Percentiles rank a stretch among this genome's conserved stretches.
Evolutionary conservation across 92 coral and sea anemone genomes (phyloP).

Genomic region (Virgularia gustaviana): DNA sequence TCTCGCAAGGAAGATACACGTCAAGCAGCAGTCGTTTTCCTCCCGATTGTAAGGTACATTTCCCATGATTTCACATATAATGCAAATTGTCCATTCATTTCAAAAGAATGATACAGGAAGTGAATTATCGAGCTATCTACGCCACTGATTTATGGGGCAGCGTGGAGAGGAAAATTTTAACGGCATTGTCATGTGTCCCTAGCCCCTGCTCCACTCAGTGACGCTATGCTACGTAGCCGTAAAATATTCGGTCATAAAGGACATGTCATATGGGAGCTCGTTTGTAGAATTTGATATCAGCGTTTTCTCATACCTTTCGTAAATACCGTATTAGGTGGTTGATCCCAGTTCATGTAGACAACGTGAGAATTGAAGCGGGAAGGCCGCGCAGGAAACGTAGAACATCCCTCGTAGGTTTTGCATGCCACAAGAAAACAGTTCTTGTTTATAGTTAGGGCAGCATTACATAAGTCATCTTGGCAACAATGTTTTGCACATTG

Average conservation of each 20-base stretch:
- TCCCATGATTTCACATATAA: no score
- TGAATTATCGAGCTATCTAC: background rate
- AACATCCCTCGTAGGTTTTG: conserved; percentile 74
- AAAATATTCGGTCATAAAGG: no score
- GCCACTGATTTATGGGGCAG: background rate
- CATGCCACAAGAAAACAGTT: conserved; percentile 93
- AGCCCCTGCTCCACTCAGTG: no score
- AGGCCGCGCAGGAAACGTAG: conserved; percentile 64
- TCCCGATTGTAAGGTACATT: no score
- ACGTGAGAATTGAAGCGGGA: conserved; percentile 71
- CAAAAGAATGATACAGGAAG: no score
- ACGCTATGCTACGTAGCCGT: no score
- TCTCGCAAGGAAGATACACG: no score
- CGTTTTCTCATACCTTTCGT: conserved; percentile 26
- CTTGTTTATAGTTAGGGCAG: conserved; percentile 69
- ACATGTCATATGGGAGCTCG: no score
- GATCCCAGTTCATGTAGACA: conserved; percentile 84
- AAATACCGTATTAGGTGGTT: conserved; percentile 66
- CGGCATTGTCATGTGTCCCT: no score
- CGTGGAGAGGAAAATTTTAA: background rate
- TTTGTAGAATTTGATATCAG: no score
- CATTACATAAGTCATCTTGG: conserved; percentile 73
- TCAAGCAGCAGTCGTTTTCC: no score
- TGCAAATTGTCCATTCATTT: no score
- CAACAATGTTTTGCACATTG: conserved; percentile 87